Percentiles rank a stretch among this genome's conserved stretches.
phyloP scores from a whole-genome alignment of 2,797 vertebrate genomes.

The Rhadinocentrus ornatus region DNA sequence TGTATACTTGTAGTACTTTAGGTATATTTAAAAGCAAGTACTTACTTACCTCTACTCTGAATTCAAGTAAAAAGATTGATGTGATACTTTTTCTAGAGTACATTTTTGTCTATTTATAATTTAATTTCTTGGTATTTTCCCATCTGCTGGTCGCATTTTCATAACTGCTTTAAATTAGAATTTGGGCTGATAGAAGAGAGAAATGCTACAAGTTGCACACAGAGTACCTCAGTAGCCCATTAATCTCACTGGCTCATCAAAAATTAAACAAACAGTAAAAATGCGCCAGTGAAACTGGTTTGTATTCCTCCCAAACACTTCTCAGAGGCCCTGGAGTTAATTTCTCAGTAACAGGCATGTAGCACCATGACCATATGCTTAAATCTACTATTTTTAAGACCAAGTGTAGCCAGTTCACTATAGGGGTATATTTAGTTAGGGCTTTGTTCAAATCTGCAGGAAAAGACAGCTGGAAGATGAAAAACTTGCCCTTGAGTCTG shows the following conservation, averaged over 20 bases:
- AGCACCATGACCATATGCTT: neutral
- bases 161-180: neutral
- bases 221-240: neutral
- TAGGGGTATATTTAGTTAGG: neutral
- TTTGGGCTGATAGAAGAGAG: neutral
- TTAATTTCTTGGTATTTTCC: no score
- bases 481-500: neutral
- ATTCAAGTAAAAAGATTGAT: no score
- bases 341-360: neutral
- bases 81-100: no score
- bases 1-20: no score
- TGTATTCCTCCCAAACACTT: neutral
- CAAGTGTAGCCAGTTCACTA: neutral
- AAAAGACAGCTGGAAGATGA: neutral
- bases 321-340: neutral
- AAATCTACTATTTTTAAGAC: neutral
- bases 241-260: conserved; percentile 4
- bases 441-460: neutral
- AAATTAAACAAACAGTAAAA: neutral
- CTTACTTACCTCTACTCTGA: no score
- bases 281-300: neutral
- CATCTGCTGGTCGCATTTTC: neutral
- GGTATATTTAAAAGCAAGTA: no score
- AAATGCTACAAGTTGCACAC: neutral
- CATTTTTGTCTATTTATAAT: neutral